Base-by-base conservation (phyloP, 2,888 invertebrate genomes). In the Theristus sp. region DNA sequence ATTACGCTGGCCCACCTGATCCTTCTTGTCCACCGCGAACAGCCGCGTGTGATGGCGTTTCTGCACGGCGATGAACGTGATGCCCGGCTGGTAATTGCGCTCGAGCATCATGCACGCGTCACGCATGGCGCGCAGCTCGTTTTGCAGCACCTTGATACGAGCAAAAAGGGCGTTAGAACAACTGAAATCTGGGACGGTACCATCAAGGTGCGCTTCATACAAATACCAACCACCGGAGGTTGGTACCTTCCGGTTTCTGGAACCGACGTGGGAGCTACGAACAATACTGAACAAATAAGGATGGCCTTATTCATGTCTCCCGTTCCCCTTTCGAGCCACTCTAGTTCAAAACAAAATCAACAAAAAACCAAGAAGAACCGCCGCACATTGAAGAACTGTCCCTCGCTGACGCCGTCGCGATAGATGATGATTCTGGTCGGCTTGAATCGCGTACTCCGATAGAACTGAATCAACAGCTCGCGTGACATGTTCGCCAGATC, bases 341-440 rank as follows among this genome's bases (percentile, higher is more conserved):
- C 10, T 38, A 38, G 38, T 38, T 13, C 38, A 38, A 38, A 38
- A 17, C 38, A 38, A 6, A 38, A 17, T 13, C 24, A 56, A 56
- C 30, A 6, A 56, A 17, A 6, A 52, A 52, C 22, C 22, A 52
- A 22, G 17, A 24, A 25, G 22, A 10, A 27, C 6, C 58, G 27
- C 70, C 76, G 74, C 71, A 87, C 85, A 70, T 91, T 90, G 63
- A 90, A 82, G 75, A 99, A 99, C 79, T 99, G 98, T 0, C 98
- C 98, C 78, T 99, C 98, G 31, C 91, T 91, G 60, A 99, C 94
- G 61, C 98, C 98, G 75, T 98, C 98, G n/a, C 98, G 84, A 77
- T 98, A 99, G 74, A 98, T 84, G 73, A 99, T 94, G 75, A 99
- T 96, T 64, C 98, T 84, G 75, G 93, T 90, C 24, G 99, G 99